Percentiles rank a stretch among this genome's conserved stretches.
Conservation (phyloP, 2,113 vertebrate species). For the Antennarius striatus region DNA sequence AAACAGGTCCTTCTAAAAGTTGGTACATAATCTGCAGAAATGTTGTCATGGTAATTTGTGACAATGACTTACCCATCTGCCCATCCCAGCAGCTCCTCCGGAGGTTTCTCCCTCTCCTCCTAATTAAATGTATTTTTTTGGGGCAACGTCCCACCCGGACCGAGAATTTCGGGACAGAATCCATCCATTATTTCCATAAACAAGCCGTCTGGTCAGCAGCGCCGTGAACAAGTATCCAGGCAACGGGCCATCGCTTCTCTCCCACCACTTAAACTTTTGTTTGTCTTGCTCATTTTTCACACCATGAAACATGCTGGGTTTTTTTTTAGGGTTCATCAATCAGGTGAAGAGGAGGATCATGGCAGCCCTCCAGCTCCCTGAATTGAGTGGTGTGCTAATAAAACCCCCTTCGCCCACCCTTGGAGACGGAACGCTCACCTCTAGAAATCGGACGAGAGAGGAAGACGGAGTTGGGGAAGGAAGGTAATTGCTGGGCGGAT, state of each 20-base stretch:
- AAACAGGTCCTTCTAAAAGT: too few species aligned
- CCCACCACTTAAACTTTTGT: slow-evolving; percentile 23
- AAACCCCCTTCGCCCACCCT: not conserved
- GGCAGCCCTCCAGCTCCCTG: slow-evolving; percentile 16
- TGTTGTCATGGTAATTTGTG: too few species aligned
- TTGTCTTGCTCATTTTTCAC: slow-evolving; percentile 18
- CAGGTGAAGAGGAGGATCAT: slow-evolving; percentile 17
- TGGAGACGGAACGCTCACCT: slow-evolving; percentile 13
- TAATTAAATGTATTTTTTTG: too few species aligned
- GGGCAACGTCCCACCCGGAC: too few species aligned
- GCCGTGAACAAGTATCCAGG: slow-evolving; percentile 37
- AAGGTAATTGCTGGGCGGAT: slow-evolving; percentile 21
- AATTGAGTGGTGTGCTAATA: slow-evolving; percentile 18
- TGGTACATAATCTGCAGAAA: too few species aligned
- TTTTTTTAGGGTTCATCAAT: slow-evolving; percentile 24
- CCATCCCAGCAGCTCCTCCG: too few species aligned
- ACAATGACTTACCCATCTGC: too few species aligned
- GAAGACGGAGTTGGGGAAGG: not conserved
- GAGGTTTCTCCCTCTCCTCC: too few species aligned
- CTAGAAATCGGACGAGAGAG: slow-evolving; percentile 20
- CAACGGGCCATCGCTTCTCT: slow-evolving; percentile 46
- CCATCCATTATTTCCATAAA: slow-evolving; percentile 17
- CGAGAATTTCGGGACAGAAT: not conserved
- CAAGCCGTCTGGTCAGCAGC: slow-evolving; percentile 17
- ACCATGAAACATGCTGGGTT: not conserved